Base-by-base conservation (phyloP, 1,140 invertebrate genomes). In the Drosophila sulfurigaster region DNA sequence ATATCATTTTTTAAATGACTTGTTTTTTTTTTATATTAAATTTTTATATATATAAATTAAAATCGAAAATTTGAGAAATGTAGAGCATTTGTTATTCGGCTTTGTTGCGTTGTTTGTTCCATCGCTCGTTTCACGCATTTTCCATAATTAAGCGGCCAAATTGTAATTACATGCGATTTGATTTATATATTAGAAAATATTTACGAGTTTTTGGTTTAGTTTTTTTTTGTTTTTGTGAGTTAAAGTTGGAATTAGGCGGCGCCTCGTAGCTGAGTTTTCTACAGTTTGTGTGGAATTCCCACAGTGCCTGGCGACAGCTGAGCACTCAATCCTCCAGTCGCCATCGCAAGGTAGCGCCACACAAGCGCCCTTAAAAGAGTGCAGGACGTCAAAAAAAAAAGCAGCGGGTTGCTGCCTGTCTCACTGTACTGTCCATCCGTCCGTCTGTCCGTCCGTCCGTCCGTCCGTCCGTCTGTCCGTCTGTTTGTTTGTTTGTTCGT, bases 141-240 rank as follows among this genome's bases (percentile, higher is more conserved):
- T 57, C 60, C 65, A 13, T 65, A 85, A 83, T 83, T 68, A 83
- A 85, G 81, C 81, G 74, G 43, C 65, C 66, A 78, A 85, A 85
- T 85, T 78, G 82, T 78, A 85, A 85, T 85, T 78, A 74, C 78
- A 65, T 51, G 62, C 62, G 78, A 67, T 74, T 81, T 85, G 81
- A 85, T 85, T 85, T 85, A 85, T 86, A 77, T 66, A 79, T 66
- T 76, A 71, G 43, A 35, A 15, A n/a, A 16, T 52, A 78, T 78
- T 63, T 74, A 68, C 52, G 65, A 67, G 48, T 41, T 35, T 54
- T 43, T 56, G 10, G 6, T 7, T 5, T 48, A 0, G 32, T 28
- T 16, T 32, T 32, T 32, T 32, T 32, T 28, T 16, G 7, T 32
- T 32, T 32, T 32, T 7, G 6, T 10, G 30, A 11, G 13, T 38